Conservation (phyloP, 35 echinoderm and acorn worm genomes). For the Holothuria glaberrima region DNA sequence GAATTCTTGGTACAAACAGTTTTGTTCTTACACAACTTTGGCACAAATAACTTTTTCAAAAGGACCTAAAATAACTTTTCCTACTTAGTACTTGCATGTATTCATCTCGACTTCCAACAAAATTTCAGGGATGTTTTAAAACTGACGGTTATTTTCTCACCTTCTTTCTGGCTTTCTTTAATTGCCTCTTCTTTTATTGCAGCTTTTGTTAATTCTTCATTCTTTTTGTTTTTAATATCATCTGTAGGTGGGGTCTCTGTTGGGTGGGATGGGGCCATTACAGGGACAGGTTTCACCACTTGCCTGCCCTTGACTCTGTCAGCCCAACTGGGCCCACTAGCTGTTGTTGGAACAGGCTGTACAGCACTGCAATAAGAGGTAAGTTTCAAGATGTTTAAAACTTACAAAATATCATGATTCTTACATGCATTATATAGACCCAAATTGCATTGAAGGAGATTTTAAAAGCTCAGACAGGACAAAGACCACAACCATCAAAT, state of each 20-base stretch:
- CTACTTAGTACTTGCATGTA: neutral
- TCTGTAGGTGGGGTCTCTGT: neutral
- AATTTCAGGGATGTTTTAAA: neutral
- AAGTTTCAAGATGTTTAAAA: no score
- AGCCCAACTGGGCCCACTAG: slow-evolving; percentile 83
- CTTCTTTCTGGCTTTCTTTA: slow-evolving; percentile 61
- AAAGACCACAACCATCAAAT: no score
- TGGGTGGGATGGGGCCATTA: slow-evolving; percentile 4
- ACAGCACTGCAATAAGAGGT: neutral
- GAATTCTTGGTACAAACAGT: no score
- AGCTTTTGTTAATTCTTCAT: slow-evolving; percentile 52
- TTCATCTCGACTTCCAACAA: neutral
- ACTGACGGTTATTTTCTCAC: neutral
- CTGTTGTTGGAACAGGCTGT: neutral
- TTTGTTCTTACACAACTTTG: no score
- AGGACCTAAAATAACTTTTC: no score
- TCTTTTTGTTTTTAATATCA: slow-evolving; percentile 45
- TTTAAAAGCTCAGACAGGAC: no score
- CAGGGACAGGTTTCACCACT: slow-evolving; percentile 42
- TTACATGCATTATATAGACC: no score
- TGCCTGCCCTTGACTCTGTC: slow-evolving; percentile 86
- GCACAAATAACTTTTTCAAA: no score
- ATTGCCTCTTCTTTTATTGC: slow-evolving; percentile 36
- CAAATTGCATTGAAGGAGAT: no score
- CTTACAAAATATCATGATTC: no score